phyloP scores from a whole-genome alignment of 1,140 invertebrate species.

The Philotrypesis tridentata region DNA sequence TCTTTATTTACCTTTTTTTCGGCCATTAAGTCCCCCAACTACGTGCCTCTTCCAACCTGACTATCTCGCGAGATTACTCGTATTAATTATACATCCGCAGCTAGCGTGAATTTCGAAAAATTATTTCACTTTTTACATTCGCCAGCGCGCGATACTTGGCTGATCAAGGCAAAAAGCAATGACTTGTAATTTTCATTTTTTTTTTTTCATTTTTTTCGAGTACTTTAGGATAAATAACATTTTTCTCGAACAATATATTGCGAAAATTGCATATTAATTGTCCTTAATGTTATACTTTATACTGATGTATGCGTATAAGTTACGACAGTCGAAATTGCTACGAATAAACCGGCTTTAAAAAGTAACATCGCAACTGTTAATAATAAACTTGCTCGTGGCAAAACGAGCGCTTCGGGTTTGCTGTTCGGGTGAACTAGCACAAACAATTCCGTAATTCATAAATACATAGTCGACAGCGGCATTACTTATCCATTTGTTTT shows the following conservation, averaged over 20 bases:
- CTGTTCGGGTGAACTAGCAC: not conserved
- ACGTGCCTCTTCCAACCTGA: constrained; percentile 25
- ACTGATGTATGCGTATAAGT: not conserved
- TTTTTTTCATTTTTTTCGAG: too few relatives aligned
- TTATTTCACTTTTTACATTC: not conserved
- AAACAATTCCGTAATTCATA: not conserved
- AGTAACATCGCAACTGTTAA: not conserved
- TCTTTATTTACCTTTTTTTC: constrained; percentile 49
- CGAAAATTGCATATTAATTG: not conserved
- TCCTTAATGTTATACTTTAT: not conserved
- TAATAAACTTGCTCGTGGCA: not conserved
- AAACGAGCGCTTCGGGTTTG: not conserved
- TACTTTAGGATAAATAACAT: too few relatives aligned
- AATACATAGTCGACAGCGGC: too few relatives aligned
- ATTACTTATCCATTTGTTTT: too few relatives aligned
- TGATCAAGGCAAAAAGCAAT: too few relatives aligned
- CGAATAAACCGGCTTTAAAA: not conserved
- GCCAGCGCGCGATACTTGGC: too few relatives aligned
- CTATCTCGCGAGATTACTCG: constrained; percentile 25
- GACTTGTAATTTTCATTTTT: too few relatives aligned
- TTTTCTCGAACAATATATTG: not conserved
- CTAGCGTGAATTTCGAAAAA: not conserved
- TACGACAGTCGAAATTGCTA: constrained; percentile 15
- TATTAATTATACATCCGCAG: constrained; percentile 30
- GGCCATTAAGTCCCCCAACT: constrained; percentile 35